Evolutionary conservation across 2,888 invertebrate species (phyloP), one percentile per base, ranked within the genome.

Genomic region (Melieria crassipennis): DNA sequence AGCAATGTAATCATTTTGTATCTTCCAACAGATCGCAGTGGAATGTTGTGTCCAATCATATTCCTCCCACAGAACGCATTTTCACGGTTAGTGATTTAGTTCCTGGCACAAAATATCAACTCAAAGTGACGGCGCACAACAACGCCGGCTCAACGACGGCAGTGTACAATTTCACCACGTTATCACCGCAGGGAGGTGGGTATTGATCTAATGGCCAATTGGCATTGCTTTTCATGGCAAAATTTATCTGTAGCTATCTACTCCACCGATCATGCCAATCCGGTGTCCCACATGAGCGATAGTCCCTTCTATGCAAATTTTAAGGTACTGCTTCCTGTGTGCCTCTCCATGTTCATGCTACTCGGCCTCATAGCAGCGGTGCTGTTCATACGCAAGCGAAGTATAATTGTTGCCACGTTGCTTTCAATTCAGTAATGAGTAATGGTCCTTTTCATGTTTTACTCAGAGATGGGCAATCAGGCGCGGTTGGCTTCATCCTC

Each of bases 141-240:
- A 94, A 95, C 85, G 95, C 95, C 0, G 96, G 96, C 0, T 93
- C 93, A 75, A 94, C 94, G 1, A 90, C 92, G 62, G 94, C 94
- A 0, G 88, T 94, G 10, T 95, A 95, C 83, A 94, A 95, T 87
- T 94, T 95, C 84, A 94, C 94, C 46, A 96, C 95, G 2, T 90
- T 94, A 74, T 92, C 92, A 6, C 87, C 92, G 13, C 91, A 91
- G 80, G 94, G 93, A 85, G 91, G 94, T 92, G 86, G 89, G 89
- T 88, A 79, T n/a, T 50, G 30, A 50, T 30, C 9, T 30, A 52
- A 60, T n/a, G 42, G 13, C 13, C 13, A 6, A 7, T 30, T 2
- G 1, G 30, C 30, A 52, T n/a, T 52, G 7, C 9, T 7, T 13
- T 52, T 9, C n/a, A 43, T 43, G 1, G 10, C 7, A 61, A 56